phyloP scores from a whole-genome alignment of 2,888 invertebrate genomes.

The Hartigia nigra region DNA sequence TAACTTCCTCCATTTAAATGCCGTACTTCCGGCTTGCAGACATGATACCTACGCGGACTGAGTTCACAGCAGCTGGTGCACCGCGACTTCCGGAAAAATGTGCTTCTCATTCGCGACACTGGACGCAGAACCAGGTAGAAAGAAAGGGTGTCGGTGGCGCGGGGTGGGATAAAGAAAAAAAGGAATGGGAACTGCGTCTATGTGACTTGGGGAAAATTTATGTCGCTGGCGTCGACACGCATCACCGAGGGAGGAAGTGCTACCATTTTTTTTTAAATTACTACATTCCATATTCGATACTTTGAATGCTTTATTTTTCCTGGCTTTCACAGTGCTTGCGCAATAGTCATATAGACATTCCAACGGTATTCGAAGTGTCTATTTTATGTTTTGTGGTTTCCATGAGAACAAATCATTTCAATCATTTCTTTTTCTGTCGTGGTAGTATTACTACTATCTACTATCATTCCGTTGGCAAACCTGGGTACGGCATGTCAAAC shows the following conservation, averaged over 20 bases:
- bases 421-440: neutral
- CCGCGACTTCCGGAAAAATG: slow-evolving; percentile 6
- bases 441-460: neutral
- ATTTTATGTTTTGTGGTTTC: neutral
- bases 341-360: neutral
- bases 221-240: neutral
- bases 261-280: neutral
- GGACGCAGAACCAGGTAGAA: neutral
- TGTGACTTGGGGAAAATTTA: neutral
- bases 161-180: neutral
- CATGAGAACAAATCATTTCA: neutral
- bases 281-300: neutral
- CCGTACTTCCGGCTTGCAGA: slow-evolving; percentile 49
- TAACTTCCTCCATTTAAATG: slow-evolving; percentile 58
- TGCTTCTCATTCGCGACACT: neutral
- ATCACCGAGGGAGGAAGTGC: neutral
- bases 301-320: neutral
- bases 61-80: slow-evolving; percentile 19
- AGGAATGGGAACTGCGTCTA: neutral
- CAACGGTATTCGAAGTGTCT: neutral
- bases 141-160: too few species aligned
- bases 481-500: neutral
- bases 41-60: slow-evolving; percentile 18
- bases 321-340: neutral
- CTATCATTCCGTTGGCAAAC: neutral